Percentiles rank a stretch among this genome's conserved stretches.
Evolutionary conservation across 2,888 invertebrate species (phyloP).

Genomic region (Mactromeris polynyma): DNA sequence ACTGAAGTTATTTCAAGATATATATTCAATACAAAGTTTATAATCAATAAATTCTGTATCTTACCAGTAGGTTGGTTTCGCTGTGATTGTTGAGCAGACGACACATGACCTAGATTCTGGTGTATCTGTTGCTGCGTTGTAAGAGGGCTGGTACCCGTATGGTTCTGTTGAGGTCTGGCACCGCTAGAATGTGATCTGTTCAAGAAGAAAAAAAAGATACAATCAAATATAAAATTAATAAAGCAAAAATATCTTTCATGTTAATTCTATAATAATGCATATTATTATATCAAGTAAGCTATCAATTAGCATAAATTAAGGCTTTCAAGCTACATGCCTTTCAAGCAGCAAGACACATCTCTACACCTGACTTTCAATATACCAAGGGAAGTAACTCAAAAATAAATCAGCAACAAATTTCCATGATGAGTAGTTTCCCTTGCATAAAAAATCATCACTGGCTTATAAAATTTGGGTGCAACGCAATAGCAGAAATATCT

Average conservation of each 20-base stretch:
- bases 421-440: slow-evolving; percentile 9
- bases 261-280: too few species aligned
- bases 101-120: slow-evolving; percentile 50
- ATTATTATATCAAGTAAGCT: too few species aligned
- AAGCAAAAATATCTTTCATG: too few species aligned
- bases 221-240: neutral
- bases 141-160: slow-evolving; percentile 44
- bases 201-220: neutral
- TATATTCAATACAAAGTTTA: too few species aligned
- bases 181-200: slow-evolving; percentile 35
- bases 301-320: too few species aligned
- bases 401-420: neutral
- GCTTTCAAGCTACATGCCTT: too few species aligned
- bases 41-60: neutral
- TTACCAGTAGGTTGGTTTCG: slow-evolving; percentile 28
- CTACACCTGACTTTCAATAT: neutral
- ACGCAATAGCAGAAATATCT: neutral
- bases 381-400: slow-evolving; percentile 28
- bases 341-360: too few species aligned
- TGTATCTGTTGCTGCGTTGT: slow-evolving; percentile 56
- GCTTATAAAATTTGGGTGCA: neutral
- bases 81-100: slow-evolving; percentile 20
- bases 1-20: too few species aligned
- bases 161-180: slow-evolving; percentile 41
- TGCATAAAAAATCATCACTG: neutral